Evolutionary conservation across 2,113 vertebrate species (phyloP), one percentile per base, ranked within the genome.

Genomic region (Myiozetetes cayanensis): DNA sequence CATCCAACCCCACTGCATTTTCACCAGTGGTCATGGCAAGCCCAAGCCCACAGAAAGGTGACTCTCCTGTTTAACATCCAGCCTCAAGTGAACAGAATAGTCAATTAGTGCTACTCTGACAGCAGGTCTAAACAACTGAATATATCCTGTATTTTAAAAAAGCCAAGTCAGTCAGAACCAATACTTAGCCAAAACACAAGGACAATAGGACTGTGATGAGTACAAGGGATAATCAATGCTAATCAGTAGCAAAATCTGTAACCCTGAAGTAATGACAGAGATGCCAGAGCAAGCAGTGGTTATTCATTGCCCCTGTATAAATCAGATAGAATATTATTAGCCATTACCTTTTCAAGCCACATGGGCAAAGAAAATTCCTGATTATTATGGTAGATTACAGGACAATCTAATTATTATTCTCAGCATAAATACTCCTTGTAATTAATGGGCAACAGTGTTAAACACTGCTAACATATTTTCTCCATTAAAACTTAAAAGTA

Each of bases 301-400:
- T 83, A 12, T 18, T 81, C 10, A 7, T 4, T 53, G 52, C 22
- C 27, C 19, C 58, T 46, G 8, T 5, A 28, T 15, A 52, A 70
- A 83, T 85, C 31, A 87, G 47, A 33, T 68, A 58, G 10, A 85
- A 24, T 43, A 44, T 31, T 50, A 44, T 78, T 65, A 85, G 25
- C n/a, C 62, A 14, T 82, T 30, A 77, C 82, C 21, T 95, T 94
- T 77, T 19, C 58, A 70, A 81, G 55, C 53, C 25, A 68, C 43
- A 9, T 0, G 1, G 44, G 67, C 53, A 89, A 83, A 63, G 43
- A 87, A 94, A 94, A 93, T 62, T 87, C 62, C 78, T 82, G 62
- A 79, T 89, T 73, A 72, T 95, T 95, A 66, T 41, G 39, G 44
- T 58, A 71, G 78, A 95, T 91, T 93, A 91, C 58, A 89, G 41